These are phyloP conservation scores for Coremacera marginata DNA, from an alignment of 2,888 invertebrate species.

Conservation along the genomic window DNA sequence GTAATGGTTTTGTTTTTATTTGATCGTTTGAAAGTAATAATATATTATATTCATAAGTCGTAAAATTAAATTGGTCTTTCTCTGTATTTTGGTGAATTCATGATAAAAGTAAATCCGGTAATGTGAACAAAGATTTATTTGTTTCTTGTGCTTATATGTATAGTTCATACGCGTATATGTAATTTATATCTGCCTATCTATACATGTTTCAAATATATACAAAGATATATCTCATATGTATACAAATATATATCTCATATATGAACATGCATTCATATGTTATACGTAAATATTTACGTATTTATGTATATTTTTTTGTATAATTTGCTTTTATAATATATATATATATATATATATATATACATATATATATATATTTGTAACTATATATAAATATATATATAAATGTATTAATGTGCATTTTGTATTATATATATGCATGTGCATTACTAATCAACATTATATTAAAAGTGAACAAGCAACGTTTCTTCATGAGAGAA, in stretches of 20 bases:
- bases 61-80: not conserved
- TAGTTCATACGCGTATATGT: no score
- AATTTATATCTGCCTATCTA: no score
- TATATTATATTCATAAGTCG: not conserved
- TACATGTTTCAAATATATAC: not conserved
- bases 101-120: no score
- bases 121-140: no score
- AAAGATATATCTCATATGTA: not conserved
- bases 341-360: no score
- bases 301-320: no score
- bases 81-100: not conserved
- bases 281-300: not conserved
- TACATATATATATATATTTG: no score
- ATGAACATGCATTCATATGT: not conserved
- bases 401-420: not conserved
- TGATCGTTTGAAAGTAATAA: not conserved
- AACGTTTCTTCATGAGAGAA: slow-evolving; percentile 19
- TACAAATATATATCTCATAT: not conserved
- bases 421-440: not conserved
- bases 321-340: no score
- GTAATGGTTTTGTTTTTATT: not conserved
- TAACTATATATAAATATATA: not conserved
- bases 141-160: no score
- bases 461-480: no score
- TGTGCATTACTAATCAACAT: no score